These are phyloP conservation scores for Cyclargus thomasi DNA, from an alignment of 1,140 invertebrate species.

Conservation along the genomic window DNA sequence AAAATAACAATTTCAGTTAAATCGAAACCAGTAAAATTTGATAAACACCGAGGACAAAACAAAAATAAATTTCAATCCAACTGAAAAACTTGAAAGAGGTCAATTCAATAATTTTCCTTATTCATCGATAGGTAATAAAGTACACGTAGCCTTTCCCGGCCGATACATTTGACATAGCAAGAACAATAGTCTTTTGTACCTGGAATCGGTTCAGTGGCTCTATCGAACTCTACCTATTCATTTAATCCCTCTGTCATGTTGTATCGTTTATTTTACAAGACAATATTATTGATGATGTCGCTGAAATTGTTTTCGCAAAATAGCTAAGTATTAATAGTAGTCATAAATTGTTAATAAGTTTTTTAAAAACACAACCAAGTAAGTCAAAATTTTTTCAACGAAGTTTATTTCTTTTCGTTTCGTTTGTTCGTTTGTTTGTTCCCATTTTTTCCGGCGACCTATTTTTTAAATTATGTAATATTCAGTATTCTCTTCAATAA, in stretches of 20 bases:
- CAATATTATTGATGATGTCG: conserved; percentile 14
- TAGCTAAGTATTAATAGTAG: too few relatives aligned
- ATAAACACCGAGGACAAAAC: not conserved
- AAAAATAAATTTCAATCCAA: not conserved
- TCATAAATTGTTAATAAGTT: too few relatives aligned
- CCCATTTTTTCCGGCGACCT: too few relatives aligned
- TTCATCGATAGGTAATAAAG: conserved; percentile 29
- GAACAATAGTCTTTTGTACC: conserved; percentile 61
- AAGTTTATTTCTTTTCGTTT: too few relatives aligned
- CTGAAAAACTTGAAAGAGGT: conserved; percentile 3
- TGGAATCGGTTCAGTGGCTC: conserved; percentile 27
- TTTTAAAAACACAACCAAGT: too few relatives aligned
- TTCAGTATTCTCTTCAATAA: not conserved
- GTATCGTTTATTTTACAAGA: conserved; percentile 44
- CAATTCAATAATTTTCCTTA: conserved; percentile 20
- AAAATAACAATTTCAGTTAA: conserved; percentile 1
- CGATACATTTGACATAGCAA: conserved; percentile 61
- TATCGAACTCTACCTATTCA: conserved; percentile 22
- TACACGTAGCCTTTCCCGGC: conserved; percentile 31
- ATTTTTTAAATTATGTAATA: too few relatives aligned
- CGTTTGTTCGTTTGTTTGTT: too few relatives aligned
- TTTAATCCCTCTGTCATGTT: conserved; percentile 48
- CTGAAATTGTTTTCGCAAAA: not conserved
- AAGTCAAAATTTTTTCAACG: too few relatives aligned
- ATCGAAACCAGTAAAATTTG: not conserved